These are phyloP conservation scores for Myzus persicae DNA, from an alignment of 1,140 invertebrate species.

Conservation along the genomic window DNA sequence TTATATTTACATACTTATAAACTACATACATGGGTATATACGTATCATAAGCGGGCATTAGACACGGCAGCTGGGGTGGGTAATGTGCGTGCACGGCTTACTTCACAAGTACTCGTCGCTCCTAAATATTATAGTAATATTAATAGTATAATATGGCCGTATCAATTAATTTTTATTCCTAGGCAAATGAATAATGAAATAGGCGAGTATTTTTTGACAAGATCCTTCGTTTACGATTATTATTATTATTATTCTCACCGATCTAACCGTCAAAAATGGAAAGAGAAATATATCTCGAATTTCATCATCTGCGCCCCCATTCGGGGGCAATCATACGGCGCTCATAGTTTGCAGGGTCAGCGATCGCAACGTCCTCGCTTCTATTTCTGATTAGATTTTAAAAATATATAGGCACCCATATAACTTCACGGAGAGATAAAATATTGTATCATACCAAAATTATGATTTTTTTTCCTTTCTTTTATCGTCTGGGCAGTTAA, in stretches of 20 bases:
- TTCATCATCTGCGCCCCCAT: background rate
- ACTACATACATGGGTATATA: too few relatives aligned
- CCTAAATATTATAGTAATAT: too few relatives aligned
- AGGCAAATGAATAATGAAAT: too few relatives aligned
- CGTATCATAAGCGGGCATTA: too few relatives aligned
- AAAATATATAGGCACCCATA: background rate
- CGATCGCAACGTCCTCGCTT: background rate
- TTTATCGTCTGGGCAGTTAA: background rate
- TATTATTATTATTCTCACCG: too few relatives aligned
- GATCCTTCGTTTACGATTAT: too few relatives aligned
- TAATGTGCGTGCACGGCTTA: too few relatives aligned
- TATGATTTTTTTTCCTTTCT: background rate
- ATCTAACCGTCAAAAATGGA: background rate
- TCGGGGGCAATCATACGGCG: background rate
- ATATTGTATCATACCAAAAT: background rate
- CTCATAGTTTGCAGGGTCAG: background rate
- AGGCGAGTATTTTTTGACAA: too few relatives aligned
- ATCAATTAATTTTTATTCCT: too few relatives aligned
- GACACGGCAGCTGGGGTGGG: too few relatives aligned
- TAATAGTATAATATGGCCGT: too few relatives aligned
- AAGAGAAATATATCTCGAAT: background rate
- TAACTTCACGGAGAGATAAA: background rate
- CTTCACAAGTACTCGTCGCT: too few relatives aligned
- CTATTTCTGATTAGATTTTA: background rate
- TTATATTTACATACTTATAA: background rate